These are phyloP conservation scores for Pelvicachromis taeniatus DNA, from an alignment of 2,113 vertebrate species.

Conservation along the genomic window DNA sequence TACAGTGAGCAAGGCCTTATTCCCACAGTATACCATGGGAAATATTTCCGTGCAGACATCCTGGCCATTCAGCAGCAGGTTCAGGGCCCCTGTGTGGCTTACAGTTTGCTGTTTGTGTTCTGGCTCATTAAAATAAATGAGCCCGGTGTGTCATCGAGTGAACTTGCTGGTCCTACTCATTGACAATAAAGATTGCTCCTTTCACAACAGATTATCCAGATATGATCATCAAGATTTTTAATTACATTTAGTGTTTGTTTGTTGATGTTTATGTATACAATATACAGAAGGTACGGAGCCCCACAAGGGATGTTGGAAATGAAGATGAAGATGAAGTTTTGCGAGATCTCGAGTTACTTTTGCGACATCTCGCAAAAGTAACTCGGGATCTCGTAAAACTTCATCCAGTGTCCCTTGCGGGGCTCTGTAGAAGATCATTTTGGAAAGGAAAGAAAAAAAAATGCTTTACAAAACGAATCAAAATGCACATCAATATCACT, in stretches of 20 bases:
- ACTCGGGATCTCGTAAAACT: no score
- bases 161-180: not conserved
- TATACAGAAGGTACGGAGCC: not conserved
- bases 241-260: not conserved
- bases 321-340: no score
- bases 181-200: not conserved
- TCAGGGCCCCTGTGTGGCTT: constrained; percentile 11
- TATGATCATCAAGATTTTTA: not conserved
- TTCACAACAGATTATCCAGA: not conserved
- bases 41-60: constrained; percentile 40
- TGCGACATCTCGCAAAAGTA: no score
- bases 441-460: not conserved
- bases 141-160: not conserved
- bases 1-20: constrained; percentile 13
- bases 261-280: not conserved
- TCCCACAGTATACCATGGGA: constrained; percentile 67
- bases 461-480: not conserved
- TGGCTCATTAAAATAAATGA: constrained; percentile 1
- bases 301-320: no score
- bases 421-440: not conserved
- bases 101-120: constrained; percentile 26
- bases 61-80: not conserved
- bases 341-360: no score
- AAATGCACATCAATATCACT: not conserved
- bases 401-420: no score